Evolutionary conservation across 2,888 invertebrate species (phyloP).

Genomic region (Parnassius orleans): DNA sequence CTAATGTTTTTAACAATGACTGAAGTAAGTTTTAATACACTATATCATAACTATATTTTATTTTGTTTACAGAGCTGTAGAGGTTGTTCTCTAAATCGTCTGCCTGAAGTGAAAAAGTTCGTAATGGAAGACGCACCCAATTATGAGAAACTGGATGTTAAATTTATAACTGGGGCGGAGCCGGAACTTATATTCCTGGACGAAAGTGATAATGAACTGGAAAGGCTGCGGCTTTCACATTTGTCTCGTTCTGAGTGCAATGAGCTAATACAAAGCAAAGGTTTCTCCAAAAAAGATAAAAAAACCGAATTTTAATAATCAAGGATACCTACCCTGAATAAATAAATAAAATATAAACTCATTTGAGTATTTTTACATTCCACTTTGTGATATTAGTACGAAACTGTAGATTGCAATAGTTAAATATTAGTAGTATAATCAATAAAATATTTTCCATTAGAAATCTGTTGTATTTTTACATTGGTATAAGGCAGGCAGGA

Average conservation of each 20-base stretch:
- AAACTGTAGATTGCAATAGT: not conserved
- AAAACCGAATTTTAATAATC: constrained; percentile 61
- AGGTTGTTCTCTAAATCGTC: constrained; percentile 84
- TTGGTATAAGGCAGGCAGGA: too few species aligned
- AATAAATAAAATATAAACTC: not conserved
- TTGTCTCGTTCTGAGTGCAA: constrained; percentile 85
- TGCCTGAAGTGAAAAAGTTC: constrained; percentile 84
- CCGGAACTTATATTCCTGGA: constrained; percentile 84
- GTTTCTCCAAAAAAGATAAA: constrained; percentile 74
- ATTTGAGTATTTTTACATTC: constrained; percentile 17
- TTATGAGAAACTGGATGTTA: constrained; percentile 82
- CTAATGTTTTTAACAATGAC: too few species aligned
- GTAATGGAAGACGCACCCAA: constrained; percentile 84
- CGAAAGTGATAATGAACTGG: constrained; percentile 80
- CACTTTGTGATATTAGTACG: not conserved
- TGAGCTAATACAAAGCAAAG: constrained; percentile 80
- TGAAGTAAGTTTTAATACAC: not conserved
- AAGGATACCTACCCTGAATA: not conserved
- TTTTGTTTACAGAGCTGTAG: constrained; percentile 82
- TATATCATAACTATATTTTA: not conserved
- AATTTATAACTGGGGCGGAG: constrained; percentile 83
- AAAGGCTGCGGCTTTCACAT: constrained; percentile 80
- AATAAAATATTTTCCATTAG: too few species aligned
- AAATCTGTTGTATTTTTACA: too few species aligned
- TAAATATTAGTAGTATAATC: too few species aligned